Conservation (phyloP, 2,113 vertebrate genomes). For the Nothocercus julius region DNA sequence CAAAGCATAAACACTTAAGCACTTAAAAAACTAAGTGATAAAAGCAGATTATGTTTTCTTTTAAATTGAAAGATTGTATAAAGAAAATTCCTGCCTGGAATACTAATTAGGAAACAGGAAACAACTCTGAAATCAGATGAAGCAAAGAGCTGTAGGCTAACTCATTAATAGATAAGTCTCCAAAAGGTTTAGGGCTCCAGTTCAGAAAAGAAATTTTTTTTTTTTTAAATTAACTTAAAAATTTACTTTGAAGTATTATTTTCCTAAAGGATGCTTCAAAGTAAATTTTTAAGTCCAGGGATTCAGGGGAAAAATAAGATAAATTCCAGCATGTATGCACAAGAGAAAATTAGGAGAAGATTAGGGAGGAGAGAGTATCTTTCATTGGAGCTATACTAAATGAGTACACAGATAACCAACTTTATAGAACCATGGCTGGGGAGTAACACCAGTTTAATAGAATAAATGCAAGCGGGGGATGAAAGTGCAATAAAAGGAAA, state of each 20-base stretch:
- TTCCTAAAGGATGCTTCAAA: no score
- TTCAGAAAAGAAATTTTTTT: neutral
- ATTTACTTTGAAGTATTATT: neutral
- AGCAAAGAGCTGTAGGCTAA: neutral
- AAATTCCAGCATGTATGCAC: neutral
- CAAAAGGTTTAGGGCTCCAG: neutral
- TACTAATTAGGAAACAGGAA: neutral
- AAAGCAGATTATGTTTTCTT: neutral
- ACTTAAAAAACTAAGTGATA: neutral
- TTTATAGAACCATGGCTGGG: neutral
- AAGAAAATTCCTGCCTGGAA: neutral
- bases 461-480: neutral
- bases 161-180: neutral
- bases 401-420: rapidly evolving
- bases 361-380: neutral
- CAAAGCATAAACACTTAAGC: neutral
- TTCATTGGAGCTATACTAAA: neutral
- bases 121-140: neutral
- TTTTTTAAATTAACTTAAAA: neutral
- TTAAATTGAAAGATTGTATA: neutral
- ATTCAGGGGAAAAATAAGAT: neutral
- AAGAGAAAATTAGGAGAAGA: neutral
- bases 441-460: neutral
- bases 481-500: neutral
- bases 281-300: no score